phyloP scores from a whole-genome alignment of 2,888 invertebrate genomes.

The Thyatira batis region DNA sequence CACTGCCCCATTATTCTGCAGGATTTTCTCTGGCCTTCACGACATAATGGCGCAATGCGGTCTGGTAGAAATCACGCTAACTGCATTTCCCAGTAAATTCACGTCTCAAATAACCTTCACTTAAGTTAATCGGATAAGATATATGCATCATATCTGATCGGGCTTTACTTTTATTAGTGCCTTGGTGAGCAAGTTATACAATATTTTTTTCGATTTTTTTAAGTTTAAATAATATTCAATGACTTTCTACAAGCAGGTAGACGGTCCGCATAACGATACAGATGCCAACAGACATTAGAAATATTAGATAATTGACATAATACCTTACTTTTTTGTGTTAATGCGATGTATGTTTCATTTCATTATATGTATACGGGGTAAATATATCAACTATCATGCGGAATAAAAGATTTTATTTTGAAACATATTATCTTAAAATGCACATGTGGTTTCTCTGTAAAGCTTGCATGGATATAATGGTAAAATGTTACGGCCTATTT shows the following conservation, averaged over 20 bases:
- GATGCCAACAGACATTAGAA: too few relatives aligned
- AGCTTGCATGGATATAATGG: not conserved
- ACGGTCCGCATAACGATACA: too few relatives aligned
- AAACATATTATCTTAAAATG: not conserved
- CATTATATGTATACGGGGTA: not conserved
- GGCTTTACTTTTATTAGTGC: constrained; percentile 6
- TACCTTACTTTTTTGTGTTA: too few relatives aligned
- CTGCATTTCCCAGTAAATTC: constrained; percentile 48
- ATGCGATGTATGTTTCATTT: not conserved
- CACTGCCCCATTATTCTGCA: constrained; percentile 43
- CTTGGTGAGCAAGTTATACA: not conserved
- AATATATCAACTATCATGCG: not conserved
- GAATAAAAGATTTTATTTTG: not conserved
- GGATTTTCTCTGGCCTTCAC: constrained; percentile 64
- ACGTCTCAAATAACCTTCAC: constrained; percentile 51
- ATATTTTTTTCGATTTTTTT: not conserved
- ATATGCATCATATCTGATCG: constrained; percentile 27
- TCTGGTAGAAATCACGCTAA: constrained; percentile 60
- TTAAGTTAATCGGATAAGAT: constrained; percentile 33
- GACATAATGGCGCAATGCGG: constrained; percentile 71
- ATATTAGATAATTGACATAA: too few relatives aligned
- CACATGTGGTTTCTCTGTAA: not conserved
- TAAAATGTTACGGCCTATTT: not conserved
- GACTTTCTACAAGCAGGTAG: too few relatives aligned
- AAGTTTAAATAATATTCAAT: too few relatives aligned